These are phyloP conservation scores for Nemurella pictetii DNA, from an alignment of 2,888 invertebrate species.

Conservation along the genomic window DNA sequence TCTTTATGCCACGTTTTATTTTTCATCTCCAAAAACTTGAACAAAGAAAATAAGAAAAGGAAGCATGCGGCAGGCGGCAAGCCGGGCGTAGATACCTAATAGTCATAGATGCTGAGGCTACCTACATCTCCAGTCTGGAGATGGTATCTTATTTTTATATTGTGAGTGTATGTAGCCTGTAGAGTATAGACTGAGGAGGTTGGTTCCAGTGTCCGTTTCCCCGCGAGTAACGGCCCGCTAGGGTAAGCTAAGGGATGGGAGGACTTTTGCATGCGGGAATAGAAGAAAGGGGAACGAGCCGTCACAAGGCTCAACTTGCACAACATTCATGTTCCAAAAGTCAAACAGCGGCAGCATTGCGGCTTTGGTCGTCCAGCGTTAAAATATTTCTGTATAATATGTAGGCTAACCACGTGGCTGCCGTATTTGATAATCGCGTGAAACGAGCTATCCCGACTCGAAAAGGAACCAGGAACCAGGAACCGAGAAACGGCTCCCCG, in stretches of 20 bases:
- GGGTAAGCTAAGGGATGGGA: slow-evolving; percentile 11
- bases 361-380: background rate
- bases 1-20: background rate
- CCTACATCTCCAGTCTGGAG: background rate
- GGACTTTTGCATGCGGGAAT: slow-evolving; percentile 11
- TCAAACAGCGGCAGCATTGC: slow-evolving; percentile 2
- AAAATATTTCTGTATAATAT: background rate
- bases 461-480: background rate
- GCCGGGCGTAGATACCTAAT: background rate
- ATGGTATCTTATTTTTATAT: background rate
- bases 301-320: background rate
- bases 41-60: background rate
- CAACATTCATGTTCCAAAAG: background rate
- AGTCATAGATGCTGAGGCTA: background rate
- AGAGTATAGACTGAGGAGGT: background rate
- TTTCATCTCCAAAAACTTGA: background rate
- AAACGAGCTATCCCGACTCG: background rate
- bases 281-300: background rate
- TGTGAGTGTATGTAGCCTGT: background rate
- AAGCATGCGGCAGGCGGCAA: background rate
- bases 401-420: background rate
- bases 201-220: background rate
- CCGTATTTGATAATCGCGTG: background rate
- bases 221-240: background rate
- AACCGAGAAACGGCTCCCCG: background rate